These are phyloP conservation scores for Crambe crambe DNA, from an alignment of 37 sponge, comb jelly and placozoan species.

Conservation along the genomic window DNA sequence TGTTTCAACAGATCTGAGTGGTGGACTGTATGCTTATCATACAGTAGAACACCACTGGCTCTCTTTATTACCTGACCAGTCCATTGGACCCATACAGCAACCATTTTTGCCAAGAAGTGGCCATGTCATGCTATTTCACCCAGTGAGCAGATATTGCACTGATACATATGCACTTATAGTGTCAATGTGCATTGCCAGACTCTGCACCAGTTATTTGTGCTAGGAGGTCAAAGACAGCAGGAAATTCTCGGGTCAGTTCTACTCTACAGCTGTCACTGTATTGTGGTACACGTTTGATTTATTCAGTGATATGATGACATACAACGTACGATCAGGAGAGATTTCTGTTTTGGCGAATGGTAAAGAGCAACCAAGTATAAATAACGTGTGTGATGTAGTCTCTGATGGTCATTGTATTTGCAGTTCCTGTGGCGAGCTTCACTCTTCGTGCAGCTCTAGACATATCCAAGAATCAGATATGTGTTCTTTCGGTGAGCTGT, in stretches of 20 bases:
- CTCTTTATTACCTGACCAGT: conserved; percentile 23
- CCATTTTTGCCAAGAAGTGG: conserved; percentile 51
- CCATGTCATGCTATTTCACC: conserved; percentile 61
- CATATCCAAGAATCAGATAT: conserved; percentile 45
- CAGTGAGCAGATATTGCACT: conserved; percentile 26
- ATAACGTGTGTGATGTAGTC: not conserved
- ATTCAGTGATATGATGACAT: conserved; percentile 60
- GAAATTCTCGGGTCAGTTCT: conserved; percentile 20
- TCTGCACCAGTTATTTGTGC: conserved; percentile 30
- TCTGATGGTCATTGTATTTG: not conserved
- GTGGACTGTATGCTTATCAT: conserved; percentile 61
- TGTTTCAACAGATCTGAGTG: not conserved
- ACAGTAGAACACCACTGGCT: conserved; percentile 25
- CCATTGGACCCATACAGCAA: not conserved
- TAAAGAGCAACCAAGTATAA: conserved; percentile 3
- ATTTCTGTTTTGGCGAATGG: conserved; percentile 38
- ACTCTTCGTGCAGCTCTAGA: conserved; percentile 74
- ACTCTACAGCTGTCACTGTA: not conserved
- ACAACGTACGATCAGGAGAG: conserved; percentile 35
- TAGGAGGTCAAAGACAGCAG: conserved; percentile 70
- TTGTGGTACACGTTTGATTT: not conserved
- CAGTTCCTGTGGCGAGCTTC: conserved; percentile 61
- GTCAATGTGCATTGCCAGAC: conserved; percentile 12
- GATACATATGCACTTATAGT: not conserved
- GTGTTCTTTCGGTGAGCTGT: conserved; percentile 42